Evolutionary conservation across 2,888 invertebrate genomes (phyloP).

Genomic region (Xylophagus ater): DNA sequence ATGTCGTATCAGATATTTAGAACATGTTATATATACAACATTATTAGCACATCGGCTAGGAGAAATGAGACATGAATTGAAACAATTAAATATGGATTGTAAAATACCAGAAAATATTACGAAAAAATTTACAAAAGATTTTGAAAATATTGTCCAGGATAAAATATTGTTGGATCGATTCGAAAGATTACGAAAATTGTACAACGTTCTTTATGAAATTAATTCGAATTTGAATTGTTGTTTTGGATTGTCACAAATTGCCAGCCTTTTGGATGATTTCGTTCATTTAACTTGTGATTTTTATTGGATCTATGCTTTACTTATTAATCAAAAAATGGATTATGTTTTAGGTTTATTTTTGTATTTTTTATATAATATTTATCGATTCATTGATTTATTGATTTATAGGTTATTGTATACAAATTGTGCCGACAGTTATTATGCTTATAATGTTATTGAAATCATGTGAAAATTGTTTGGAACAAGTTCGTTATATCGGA

Average conservation of each 20-base stretch:
- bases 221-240: slow-evolving; percentile 15
- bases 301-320: slow-evolving; percentile 16
- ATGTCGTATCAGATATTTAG: slow-evolving; percentile 7
- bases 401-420: slow-evolving; percentile 1
- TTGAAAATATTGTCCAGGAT: slow-evolving; percentile 2
- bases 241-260: slow-evolving; percentile 16
- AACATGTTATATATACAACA: slow-evolving; percentile 10
- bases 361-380: slow-evolving; percentile 2
- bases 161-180: slow-evolving; percentile 12
- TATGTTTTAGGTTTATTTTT: slow-evolving; percentile 5
- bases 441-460: slow-evolving; percentile 13
- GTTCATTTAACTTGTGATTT: slow-evolving; percentile 18
- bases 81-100: slow-evolving; percentile 1
- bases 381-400: slow-evolving; percentile 1
- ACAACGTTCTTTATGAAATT: slow-evolving; percentile 17
- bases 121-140: neutral
- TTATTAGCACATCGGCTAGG: slow-evolving; percentile 7
- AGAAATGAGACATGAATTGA: slow-evolving; percentile 6
- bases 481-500: slow-evolving; percentile 15
- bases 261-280: slow-evolving; percentile 18
- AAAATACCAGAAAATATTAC: neutral
- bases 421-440: slow-evolving; percentile 9
- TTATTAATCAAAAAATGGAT: slow-evolving; percentile 7
- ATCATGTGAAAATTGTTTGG: slow-evolving; percentile 15
- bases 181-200: slow-evolving; percentile 12